phyloP scores from a whole-genome alignment of 30 jellyfish, hydroid and myxozoan species.

The Sanderia malayensis region DNA sequence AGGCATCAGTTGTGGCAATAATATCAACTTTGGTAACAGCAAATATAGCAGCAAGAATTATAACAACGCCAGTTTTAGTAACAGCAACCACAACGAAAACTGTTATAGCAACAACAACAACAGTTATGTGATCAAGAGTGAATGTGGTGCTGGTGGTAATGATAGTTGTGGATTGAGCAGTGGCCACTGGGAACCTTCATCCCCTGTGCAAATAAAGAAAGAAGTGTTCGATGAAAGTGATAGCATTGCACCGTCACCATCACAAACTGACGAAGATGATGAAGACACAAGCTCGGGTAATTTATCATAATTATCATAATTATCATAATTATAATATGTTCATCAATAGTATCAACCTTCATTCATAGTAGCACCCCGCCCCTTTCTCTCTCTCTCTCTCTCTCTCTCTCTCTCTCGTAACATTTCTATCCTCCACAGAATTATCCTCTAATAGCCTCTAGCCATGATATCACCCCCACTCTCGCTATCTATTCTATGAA shows the following conservation, averaged over 20 bases:
- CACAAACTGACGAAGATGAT: conserved; percentile 52
- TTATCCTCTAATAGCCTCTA: too few relatives aligned
- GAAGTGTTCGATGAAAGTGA: conserved; percentile 25
- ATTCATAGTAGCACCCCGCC: too few relatives aligned
- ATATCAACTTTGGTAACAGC: neutral
- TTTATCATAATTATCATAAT: too few relatives aligned
- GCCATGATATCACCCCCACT: too few relatives aligned
- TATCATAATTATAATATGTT: too few relatives aligned
- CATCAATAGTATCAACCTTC: too few relatives aligned
- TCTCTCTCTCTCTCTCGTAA: too few relatives aligned
- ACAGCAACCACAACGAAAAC: neutral
- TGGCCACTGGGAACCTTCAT: neutral
- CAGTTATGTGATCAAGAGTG: neutral
- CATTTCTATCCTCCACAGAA: too few relatives aligned
- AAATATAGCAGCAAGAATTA: neutral
- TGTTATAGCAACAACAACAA: neutral
- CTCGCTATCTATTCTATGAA: too few relatives aligned
- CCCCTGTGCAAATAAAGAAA: conserved; percentile 7
- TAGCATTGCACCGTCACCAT: conserved; percentile 52
- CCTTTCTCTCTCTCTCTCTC: too few relatives aligned
- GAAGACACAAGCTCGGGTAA: conserved; percentile 46
- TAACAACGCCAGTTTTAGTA: neutral
- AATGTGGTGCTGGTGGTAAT: neutral
- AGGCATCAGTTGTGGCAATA: neutral
- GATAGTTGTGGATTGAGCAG: conserved; percentile 2